These are phyloP conservation scores for Athrips mouffetella DNA, from an alignment of 2,888 invertebrate species.

Conservation along the genomic window DNA sequence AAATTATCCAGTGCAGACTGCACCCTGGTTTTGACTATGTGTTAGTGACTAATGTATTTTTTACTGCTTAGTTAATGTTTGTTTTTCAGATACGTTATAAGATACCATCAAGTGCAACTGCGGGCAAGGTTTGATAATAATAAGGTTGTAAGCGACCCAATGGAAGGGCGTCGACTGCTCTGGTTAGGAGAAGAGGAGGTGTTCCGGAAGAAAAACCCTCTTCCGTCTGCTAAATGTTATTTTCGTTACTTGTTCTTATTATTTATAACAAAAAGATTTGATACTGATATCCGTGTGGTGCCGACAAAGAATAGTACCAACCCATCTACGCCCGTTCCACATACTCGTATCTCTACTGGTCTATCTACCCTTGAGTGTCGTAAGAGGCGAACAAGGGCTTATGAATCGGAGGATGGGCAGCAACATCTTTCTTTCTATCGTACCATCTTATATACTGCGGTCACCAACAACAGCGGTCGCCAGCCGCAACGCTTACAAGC, in stretches of 20 bases:
- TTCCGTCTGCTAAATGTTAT: constrained; percentile 85
- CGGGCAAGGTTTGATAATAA: constrained; percentile 90
- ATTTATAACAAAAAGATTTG: no score
- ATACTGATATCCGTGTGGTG: no score
- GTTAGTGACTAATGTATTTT: neutral
- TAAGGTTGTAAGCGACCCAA: constrained; percentile 80
- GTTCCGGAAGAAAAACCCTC: constrained; percentile 80
- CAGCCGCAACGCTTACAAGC: no score
- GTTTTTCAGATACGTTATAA: constrained; percentile 79
- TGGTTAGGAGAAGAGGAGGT: constrained; percentile 87
- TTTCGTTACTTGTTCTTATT: neutral
- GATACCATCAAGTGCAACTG: constrained; percentile 87
- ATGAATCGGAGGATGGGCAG: no score
- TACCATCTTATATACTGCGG: no score
- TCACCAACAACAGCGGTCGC: no score
- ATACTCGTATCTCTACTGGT: neutral
- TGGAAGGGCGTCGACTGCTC: constrained; percentile 85
- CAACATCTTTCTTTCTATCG: no score
- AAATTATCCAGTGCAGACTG: no score
- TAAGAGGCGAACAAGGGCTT: no score
- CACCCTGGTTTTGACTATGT: no score
- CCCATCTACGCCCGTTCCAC: neutral
- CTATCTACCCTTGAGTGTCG: no score
- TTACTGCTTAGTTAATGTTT: neutral
- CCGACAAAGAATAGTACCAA: no score